Evolutionary conservation across 2,888 invertebrate genomes (phyloP).

Genomic region (Pammene fasciana): DNA sequence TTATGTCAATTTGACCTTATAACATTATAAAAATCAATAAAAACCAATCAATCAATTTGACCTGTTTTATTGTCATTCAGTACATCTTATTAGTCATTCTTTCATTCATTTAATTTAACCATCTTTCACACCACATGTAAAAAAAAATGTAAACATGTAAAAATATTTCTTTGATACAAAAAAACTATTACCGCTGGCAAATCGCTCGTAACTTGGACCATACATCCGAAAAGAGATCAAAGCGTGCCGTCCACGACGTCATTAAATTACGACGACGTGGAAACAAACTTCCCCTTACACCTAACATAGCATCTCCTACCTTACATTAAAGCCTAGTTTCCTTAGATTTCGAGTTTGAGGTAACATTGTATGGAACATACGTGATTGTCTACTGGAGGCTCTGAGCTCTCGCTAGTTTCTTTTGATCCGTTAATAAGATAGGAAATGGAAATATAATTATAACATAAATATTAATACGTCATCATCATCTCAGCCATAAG

Average conservation of each 20-base stretch:
- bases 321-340: slow-evolving; percentile 44
- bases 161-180: too few relatives aligned
- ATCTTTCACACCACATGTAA: too few relatives aligned
- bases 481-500: too few relatives aligned
- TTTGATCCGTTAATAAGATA: slow-evolving; percentile 50
- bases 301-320: slow-evolving; percentile 40
- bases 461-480: slow-evolving; percentile 13
- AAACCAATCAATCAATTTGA: too few relatives aligned
- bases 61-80: too few relatives aligned
- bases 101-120: too few relatives aligned
- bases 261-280: slow-evolving; percentile 68
- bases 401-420: slow-evolving; percentile 48
- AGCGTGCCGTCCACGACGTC: slow-evolving; percentile 71
- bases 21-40: too few relatives aligned
- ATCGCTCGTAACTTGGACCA: slow-evolving; percentile 51
- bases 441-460: slow-evolving; percentile 41
- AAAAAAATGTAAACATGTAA: too few relatives aligned
- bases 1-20: too few relatives aligned
- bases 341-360: slow-evolving; percentile 11
- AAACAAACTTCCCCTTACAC: slow-evolving; percentile 50
- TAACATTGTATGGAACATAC: slow-evolving; percentile 50
- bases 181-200: background rate
- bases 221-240: slow-evolving; percentile 63
- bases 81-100: too few relatives aligned
- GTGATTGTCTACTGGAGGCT: slow-evolving; percentile 60